Conservation (phyloP, 2,797 vertebrate genomes). For the Sebastes taczanowskii region DNA sequence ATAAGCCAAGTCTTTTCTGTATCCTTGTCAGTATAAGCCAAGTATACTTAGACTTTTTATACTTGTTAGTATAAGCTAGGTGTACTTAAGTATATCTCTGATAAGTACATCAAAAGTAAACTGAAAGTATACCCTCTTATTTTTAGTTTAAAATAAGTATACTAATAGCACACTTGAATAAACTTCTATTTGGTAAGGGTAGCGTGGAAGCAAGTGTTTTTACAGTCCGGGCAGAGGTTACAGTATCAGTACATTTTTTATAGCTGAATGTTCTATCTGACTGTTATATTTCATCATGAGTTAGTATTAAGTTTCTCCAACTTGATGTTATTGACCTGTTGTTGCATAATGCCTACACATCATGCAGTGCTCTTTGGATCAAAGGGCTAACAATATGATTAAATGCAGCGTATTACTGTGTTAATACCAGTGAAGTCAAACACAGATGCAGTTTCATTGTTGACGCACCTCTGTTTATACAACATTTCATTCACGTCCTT, state of each 20-base stretch:
- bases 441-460: not conserved
- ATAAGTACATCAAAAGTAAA: too few relatives aligned
- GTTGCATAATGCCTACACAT: constrained; percentile 2
- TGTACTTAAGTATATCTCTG: too few relatives aligned
- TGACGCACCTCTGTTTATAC: not conserved
- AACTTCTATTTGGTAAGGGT: too few relatives aligned
- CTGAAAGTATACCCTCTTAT: too few relatives aligned
- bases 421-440: not conserved
- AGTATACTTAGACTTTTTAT: too few relatives aligned
- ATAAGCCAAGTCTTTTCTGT: too few relatives aligned
- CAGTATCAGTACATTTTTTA: not conserved
- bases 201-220: too few relatives aligned
- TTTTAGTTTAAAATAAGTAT: too few relatives aligned
- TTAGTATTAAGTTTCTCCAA: not conserved
- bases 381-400: not conserved
- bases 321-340: constrained; percentile 5
- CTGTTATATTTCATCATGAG: not conserved
- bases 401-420: not conserved
- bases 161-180: too few relatives aligned
- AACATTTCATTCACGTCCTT: constrained; percentile 8
- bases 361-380: constrained; percentile 3
- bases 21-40: too few relatives aligned
- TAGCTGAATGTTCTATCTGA: not conserved
- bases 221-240: not conserved
- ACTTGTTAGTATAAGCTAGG: too few relatives aligned